Conservation (phyloP, 1,140 invertebrate genomes). For the Ceratoteleas bidentatus region DNA sequence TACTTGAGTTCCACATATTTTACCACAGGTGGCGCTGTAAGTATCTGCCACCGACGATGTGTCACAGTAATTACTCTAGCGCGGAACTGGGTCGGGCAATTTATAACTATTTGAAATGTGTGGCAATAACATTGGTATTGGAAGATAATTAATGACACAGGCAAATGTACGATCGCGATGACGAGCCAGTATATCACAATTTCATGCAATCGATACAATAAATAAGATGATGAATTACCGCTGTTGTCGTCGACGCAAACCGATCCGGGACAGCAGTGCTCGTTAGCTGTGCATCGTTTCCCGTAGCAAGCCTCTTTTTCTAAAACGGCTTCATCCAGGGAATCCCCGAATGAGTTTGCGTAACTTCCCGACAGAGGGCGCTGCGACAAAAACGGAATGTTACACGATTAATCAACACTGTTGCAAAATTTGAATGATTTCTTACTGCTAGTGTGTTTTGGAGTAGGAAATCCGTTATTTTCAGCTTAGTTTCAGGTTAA, state of each 20-base stretch:
- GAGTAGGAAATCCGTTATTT: too few species aligned
- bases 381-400: slow-evolving; percentile 28
- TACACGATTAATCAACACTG: background rate
- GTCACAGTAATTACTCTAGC: too few species aligned
- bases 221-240: slow-evolving; percentile 79
- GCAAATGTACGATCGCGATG: slow-evolving; percentile 3
- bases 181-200: slow-evolving; percentile 12
- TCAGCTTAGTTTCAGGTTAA: too few species aligned
- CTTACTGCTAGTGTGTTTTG: too few species aligned
- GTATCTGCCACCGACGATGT: too few species aligned
- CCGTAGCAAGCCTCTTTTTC: slow-evolving; percentile 84
- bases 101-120: slow-evolving; percentile 2
- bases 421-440: background rate
- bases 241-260: slow-evolving; percentile 88
- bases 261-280: slow-evolving; percentile 88
- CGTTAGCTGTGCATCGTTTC: slow-evolving; percentile 86
- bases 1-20: too few species aligned
- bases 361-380: slow-evolving; percentile 72
- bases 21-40: too few species aligned
- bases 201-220: slow-evolving; percentile 23
- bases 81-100: background rate
- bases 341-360: slow-evolving; percentile 72
- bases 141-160: slow-evolving; percentile 12
- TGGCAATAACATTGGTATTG: background rate
- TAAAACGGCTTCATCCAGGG: slow-evolving; percentile 78